phyloP scores from a whole-genome alignment of 2,797 vertebrate genomes.

The Sphenodon punctatus region DNA sequence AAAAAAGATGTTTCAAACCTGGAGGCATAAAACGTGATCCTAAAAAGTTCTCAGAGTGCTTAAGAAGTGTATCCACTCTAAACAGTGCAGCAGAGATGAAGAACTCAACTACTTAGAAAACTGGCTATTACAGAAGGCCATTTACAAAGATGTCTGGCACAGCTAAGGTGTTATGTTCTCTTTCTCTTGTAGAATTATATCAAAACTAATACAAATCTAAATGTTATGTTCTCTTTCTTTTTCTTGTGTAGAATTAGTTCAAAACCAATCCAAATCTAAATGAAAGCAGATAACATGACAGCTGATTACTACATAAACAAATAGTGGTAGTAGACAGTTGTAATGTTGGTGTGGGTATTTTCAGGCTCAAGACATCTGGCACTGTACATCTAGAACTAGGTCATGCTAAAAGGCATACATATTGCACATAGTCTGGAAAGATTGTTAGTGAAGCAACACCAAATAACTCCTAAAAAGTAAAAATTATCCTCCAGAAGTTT shows the following conservation, averaged over 20 bases:
- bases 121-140: background rate
- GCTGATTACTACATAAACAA: conserved; percentile 36
- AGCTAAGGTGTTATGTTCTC: background rate
- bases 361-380: background rate
- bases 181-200: background rate
- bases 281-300: background rate
- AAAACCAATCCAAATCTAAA: background rate
- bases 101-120: background rate
- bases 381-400: conserved; percentile 20
- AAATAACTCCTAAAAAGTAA: background rate
- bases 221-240: background rate
- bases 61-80: background rate
- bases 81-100: background rate
- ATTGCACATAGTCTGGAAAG: background rate
- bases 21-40: background rate
- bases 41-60: accelerated
- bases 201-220: background rate
- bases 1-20: background rate
- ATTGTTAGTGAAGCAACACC: background rate
- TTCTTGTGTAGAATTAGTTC: background rate
- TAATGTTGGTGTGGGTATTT: conserved; percentile 22
- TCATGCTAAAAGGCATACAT: background rate
- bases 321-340: background rate
- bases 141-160: background rate
- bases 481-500: background rate